Percentiles rank a stretch among this genome's conserved stretches.
phyloP scores from a whole-genome alignment of 1,140 invertebrate genomes.

The Chlorops oryzae region DNA sequence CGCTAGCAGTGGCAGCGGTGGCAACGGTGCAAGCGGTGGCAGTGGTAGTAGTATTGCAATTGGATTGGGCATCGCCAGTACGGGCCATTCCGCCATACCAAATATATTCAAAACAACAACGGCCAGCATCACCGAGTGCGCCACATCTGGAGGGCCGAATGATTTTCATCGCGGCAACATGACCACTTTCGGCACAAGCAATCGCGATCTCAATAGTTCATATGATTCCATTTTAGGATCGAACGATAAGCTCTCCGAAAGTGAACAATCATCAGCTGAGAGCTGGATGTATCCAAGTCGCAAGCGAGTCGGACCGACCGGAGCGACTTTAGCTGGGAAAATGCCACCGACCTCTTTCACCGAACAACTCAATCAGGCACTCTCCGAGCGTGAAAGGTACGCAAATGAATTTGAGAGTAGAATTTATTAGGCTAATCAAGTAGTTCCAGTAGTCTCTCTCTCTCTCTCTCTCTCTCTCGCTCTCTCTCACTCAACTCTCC shows the following conservation, averaged over 20 bases:
- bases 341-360: conserved; percentile 66
- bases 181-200: conserved; percentile 41
- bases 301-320: conserved; percentile 43
- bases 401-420: conserved; percentile 14
- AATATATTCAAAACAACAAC: conserved; percentile 38
- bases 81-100: conserved; percentile 26
- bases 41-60: no score
- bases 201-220: conserved; percentile 46
- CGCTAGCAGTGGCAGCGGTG: conserved; percentile 17
- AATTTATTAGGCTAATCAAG: neutral
- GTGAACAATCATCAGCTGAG: conserved; percentile 34
- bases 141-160: conserved; percentile 21
- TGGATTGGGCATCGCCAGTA: neutral
- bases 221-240: conserved; percentile 47
- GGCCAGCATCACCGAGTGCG: conserved; percentile 33
- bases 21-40: neutral
- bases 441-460: no score
- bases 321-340: conserved; percentile 34
- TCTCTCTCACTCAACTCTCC: no score
- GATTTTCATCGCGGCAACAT: conserved; percentile 44
- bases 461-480: no score
- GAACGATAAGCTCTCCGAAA: conserved; percentile 46
- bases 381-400: conserved; percentile 67
- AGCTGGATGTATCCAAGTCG: conserved; percentile 47
- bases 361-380: conserved; percentile 75